These are phyloP conservation scores for Dromococcyx pavoninus DNA, from an alignment of 2,797 vertebrate genomes.

Conservation along the genomic window DNA sequence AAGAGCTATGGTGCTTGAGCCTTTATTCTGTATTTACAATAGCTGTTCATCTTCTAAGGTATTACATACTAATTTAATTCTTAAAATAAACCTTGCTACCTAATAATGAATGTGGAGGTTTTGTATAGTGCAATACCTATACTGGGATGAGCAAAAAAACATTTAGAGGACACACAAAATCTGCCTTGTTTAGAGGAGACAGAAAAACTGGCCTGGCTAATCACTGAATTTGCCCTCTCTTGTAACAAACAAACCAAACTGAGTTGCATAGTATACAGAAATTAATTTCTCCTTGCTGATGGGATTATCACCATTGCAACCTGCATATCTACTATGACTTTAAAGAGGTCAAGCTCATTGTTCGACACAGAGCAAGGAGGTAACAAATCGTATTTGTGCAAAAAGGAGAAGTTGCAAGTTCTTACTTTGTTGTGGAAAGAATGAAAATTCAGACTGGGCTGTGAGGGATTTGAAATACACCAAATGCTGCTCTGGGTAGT, in stretches of 20 bases:
- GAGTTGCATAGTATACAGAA: background rate
- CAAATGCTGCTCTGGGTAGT: background rate
- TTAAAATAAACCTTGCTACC: slow-evolving; percentile 54
- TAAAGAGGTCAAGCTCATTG: background rate
- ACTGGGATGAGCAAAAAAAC: background rate
- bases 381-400: background rate
- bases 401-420: background rate
- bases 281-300: background rate
- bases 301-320: background rate
- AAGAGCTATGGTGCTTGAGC: background rate
- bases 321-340: background rate
- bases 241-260: background rate
- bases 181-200: background rate
- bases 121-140: background rate
- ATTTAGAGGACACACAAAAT: background rate
- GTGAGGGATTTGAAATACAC: background rate
- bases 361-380: background rate
- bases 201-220: background rate
- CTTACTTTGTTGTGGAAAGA: background rate
- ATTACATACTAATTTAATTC: slow-evolving; percentile 12
- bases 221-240: background rate
- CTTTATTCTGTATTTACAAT: slow-evolving; percentile 23
- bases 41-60: slow-evolving; percentile 16
- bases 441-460: background rate
- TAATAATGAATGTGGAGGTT: background rate